phyloP scores from a whole-genome alignment of 2,113 vertebrate species.

The Vulpes vulpes region DNA sequence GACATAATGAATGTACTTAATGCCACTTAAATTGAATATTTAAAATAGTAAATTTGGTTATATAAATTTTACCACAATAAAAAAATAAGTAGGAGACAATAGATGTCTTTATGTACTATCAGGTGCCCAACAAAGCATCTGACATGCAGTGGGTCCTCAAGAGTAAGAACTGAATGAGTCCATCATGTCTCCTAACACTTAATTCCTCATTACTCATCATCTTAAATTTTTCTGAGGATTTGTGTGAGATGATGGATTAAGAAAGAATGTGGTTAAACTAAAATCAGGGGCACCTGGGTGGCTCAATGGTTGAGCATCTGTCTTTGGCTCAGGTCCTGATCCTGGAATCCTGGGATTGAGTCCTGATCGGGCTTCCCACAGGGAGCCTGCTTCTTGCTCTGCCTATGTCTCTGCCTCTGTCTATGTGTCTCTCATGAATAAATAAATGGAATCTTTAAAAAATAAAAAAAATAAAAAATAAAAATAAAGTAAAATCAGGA shows the following conservation, averaged over 20 bases:
- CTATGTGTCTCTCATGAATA: too few relatives aligned
- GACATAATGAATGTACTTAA: not conserved
- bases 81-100: not conserved
- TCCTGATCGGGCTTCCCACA: too few relatives aligned
- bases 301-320: too few relatives aligned
- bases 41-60: conserved; percentile 23
- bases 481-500: not conserved
- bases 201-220: not conserved
- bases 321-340: too few relatives aligned
- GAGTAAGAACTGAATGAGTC: not conserved
- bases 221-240: not conserved
- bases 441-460: too few relatives aligned
- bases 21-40: not conserved
- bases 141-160: not conserved
- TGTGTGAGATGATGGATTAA: conserved; percentile 1
- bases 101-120: not conserved
- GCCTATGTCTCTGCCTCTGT: too few relatives aligned
- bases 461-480: too few relatives aligned
- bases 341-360: too few relatives aligned
- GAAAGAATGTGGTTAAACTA: not conserved
- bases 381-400: too few relatives aligned
- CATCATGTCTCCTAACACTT: not conserved
- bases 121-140: not conserved
- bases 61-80: not conserved
- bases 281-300: not conserved